Percentiles rank a stretch among this genome's conserved stretches.
Conservation (phyloP, 2,888 invertebrate species). For the Noctua janthe region DNA sequence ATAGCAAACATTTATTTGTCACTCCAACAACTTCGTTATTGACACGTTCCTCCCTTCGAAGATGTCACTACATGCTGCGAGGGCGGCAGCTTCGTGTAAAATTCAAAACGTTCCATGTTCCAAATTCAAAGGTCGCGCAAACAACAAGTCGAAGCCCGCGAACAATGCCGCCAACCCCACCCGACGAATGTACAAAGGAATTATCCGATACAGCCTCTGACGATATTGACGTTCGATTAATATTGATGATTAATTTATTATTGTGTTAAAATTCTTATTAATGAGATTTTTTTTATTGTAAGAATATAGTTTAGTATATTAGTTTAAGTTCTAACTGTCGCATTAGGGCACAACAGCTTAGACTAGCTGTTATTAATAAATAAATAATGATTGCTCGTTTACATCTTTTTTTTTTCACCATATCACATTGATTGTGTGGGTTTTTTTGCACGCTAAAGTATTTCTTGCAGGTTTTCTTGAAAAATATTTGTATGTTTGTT, state of each 20-base stretch:
- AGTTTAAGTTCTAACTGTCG: too few relatives aligned
- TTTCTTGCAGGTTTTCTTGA: neutral
- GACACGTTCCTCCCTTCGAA: conserved; percentile 63
- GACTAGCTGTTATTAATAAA: too few relatives aligned
- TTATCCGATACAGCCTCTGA: conserved; percentile 67
- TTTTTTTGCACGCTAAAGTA: neutral
- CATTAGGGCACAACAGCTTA: too few relatives aligned
- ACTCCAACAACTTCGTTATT: conserved; percentile 57
- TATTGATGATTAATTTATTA: conserved; percentile 44
- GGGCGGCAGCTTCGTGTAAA: conserved; percentile 67
- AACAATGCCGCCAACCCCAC: conserved; percentile 77
- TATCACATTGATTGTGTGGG: neutral
- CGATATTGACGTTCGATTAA: conserved; percentile 65
- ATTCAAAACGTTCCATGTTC: conserved; percentile 75
- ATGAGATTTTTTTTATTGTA: too few relatives aligned
- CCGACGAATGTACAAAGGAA: conserved; percentile 69
- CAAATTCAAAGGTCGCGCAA: conserved; percentile 76
- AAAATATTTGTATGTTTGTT: neutral
- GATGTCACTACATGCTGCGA: conserved; percentile 64
- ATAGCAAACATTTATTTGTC: conserved; percentile 56
- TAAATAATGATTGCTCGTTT: neutral
- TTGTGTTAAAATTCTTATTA: conserved; percentile 1
- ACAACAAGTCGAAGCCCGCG: conserved; percentile 74
- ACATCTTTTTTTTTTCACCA: neutral
- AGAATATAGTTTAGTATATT: too few relatives aligned